Evolutionary conservation across 2,888 invertebrate genomes (phyloP).

Genomic region (Cyclophora punctaria): DNA sequence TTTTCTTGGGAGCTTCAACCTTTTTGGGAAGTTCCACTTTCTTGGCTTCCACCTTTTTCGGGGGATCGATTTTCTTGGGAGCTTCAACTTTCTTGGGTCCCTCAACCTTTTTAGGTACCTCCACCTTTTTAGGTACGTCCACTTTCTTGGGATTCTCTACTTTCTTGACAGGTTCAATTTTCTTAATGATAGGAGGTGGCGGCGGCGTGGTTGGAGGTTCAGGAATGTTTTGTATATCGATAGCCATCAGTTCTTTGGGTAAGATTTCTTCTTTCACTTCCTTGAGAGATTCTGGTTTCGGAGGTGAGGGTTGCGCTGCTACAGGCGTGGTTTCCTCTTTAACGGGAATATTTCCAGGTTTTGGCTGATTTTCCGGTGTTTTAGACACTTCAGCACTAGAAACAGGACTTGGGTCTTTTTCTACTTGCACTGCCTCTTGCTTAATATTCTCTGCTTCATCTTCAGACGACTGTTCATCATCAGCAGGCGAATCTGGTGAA

Average conservation of each 20-base stretch:
- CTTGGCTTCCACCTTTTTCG: not conserved
- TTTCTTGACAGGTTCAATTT: slow-evolving; percentile 15
- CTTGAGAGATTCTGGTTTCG: slow-evolving; percentile 22
- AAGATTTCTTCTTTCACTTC: slow-evolving; percentile 28
- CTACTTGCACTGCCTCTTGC: slow-evolving; percentile 34
- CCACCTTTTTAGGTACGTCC: slow-evolving; percentile 5
- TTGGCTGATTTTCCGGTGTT: slow-evolving; percentile 24
- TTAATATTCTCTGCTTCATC: slow-evolving; percentile 50
- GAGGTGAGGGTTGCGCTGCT: too few species aligned
- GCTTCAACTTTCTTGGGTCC: slow-evolving; percentile 4
- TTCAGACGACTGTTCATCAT: slow-evolving; percentile 72
- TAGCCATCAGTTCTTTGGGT: slow-evolving; percentile 27
- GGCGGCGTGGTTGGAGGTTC: slow-evolving; percentile 50
- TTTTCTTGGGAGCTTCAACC: slow-evolving; percentile 20
- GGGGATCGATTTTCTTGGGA: slow-evolving; percentile 1
- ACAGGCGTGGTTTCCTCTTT: slow-evolving; percentile 1
- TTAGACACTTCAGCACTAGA: slow-evolving; percentile 31
- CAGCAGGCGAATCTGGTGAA: slow-evolving; percentile 66
- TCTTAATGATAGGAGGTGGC: slow-evolving; percentile 18
- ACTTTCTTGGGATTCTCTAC: slow-evolving; percentile 8
- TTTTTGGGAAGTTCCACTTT: slow-evolving; percentile 25
- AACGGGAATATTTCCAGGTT: slow-evolving; percentile 2
- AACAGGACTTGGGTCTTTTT: slow-evolving; percentile 33
- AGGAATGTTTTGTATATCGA: slow-evolving; percentile 29
- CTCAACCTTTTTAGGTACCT: slow-evolving; percentile 5